Conservation (phyloP, 2,888 invertebrate species). For the Andrena haemorrhoa region DNA sequence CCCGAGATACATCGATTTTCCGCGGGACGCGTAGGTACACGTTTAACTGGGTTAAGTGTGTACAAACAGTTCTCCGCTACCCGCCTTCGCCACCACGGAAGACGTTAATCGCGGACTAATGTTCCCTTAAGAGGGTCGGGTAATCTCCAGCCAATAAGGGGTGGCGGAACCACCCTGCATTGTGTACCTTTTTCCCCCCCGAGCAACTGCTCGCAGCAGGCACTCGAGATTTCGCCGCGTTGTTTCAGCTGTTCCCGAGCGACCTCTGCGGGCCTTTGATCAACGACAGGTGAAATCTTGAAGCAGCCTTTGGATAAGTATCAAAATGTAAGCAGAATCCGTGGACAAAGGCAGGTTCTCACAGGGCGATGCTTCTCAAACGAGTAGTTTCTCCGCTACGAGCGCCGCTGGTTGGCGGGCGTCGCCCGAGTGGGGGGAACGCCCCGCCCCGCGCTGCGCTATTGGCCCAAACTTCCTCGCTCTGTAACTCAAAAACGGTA, state of each 20-base stretch:
- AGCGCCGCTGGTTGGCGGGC: too few species aligned
- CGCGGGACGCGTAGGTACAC: not conserved
- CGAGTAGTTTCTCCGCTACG: too few species aligned
- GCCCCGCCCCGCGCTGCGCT: not conserved
- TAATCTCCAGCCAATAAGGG: conserved; percentile 23
- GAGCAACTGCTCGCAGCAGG: not conserved
- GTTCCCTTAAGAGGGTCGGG: conserved; percentile 24
- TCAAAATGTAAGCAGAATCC: not conserved
- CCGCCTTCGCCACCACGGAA: conserved; percentile 7
- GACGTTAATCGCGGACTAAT: conserved; percentile 39
- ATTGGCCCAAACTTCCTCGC: not conserved
- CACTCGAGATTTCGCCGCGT: conserved; percentile 15
- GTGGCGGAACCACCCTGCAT: not conserved
- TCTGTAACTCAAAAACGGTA: not conserved
- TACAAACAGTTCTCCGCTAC: conserved; percentile 23
- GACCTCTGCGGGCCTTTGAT: not conserved
- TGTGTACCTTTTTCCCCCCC: not conserved
- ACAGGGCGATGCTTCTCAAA: too few species aligned
- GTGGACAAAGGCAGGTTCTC: too few species aligned
- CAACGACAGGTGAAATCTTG: not conserved
- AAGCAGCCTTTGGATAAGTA: not conserved
- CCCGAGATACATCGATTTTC: conserved; percentile 24
- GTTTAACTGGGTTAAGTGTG: conserved; percentile 41
- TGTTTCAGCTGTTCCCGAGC: not conserved
- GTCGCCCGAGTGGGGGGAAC: too few species aligned